Percentiles rank a stretch among this genome's conserved stretches.
These are phyloP conservation scores for Drosophila murphyi DNA, from an alignment of 1,140 invertebrate species.

Conservation along the genomic window DNA sequence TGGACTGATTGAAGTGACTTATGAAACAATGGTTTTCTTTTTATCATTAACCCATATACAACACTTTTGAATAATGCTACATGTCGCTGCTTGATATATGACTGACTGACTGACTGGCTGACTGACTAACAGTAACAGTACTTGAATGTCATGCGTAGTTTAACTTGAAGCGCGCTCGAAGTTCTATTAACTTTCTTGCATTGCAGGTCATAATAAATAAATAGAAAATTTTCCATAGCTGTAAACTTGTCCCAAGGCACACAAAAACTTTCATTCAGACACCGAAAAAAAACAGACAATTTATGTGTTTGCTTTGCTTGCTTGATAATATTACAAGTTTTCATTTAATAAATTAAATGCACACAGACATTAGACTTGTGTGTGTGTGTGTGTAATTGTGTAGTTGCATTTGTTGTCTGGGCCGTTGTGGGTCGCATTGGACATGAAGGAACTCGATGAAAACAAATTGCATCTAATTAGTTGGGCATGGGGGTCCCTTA, in stretches of 20 bases:
- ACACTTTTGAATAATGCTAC: constrained; percentile 16
- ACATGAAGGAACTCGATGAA: constrained; percentile 35
- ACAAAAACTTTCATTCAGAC: constrained; percentile 49
- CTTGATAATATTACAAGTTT: constrained; percentile 39
- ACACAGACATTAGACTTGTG: constrained; percentile 2
- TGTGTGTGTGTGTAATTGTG: too few relatives aligned
- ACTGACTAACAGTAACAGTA: constrained; percentile 21
- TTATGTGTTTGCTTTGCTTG: constrained; percentile 4
- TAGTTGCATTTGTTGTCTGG: constrained; percentile 24
- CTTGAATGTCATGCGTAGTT: constrained; percentile 42
- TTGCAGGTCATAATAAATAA: constrained; percentile 26
- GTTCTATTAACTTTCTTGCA: constrained; percentile 51
- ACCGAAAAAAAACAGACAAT: constrained; percentile 10
- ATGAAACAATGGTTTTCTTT: neutral
- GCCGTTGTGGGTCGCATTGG: constrained; percentile 26
- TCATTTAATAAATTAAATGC: constrained; percentile 42
- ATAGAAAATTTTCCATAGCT: constrained; percentile 24
- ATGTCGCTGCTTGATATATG: constrained; percentile 18
- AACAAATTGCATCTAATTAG: constrained; percentile 62
- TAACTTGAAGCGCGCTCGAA: constrained; percentile 27
- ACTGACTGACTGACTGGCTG: neutral
- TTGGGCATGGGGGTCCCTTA: constrained; percentile 33
- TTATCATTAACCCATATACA: constrained; percentile 10
- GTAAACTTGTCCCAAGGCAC: constrained; percentile 29
- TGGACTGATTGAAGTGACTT: neutral